Evolutionary conservation across 2,113 vertebrate species (phyloP).

Genomic region (Tragulus kanchil): DNA sequence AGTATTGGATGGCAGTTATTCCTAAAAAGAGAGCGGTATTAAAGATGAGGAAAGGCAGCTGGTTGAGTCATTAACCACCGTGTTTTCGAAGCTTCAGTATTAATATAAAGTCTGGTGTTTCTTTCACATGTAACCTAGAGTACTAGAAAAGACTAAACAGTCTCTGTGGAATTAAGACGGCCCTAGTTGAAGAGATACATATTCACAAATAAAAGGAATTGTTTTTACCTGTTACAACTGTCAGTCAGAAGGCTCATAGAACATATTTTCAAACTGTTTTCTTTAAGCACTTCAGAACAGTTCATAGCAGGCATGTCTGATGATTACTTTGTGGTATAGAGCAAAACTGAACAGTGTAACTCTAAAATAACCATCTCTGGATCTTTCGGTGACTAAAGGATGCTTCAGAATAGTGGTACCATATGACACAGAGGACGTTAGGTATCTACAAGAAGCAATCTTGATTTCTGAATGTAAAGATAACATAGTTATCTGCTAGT

Average conservation of each 20-base stretch:
- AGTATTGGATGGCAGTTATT: slow-evolving; percentile 73
- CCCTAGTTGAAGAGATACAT: neutral
- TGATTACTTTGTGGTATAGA: neutral
- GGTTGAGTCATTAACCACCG: slow-evolving; percentile 71
- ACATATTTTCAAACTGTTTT: neutral
- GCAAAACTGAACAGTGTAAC: neutral
- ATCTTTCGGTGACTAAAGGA: neutral
- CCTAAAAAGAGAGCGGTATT: slow-evolving; percentile 66
- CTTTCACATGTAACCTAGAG: slow-evolving; percentile 36
- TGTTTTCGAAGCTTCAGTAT: slow-evolving; percentile 62
- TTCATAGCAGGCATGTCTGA: neutral
- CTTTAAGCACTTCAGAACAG: neutral
- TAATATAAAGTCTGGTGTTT: slow-evolving; percentile 44
- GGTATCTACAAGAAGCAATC: neutral
- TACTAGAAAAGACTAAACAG: slow-evolving; percentile 73
- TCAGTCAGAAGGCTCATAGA: neutral
- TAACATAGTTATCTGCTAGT: neutral
- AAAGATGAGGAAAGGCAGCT: slow-evolving; percentile 58
- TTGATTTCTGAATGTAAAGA: slow-evolving; percentile 17
- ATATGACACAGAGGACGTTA: rapidly evolving
- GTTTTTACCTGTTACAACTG: neutral
- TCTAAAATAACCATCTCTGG: neutral
- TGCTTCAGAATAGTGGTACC: neutral
- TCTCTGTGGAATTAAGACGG: neutral
- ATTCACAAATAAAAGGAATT: neutral